Percentiles rank a stretch among this genome's conserved stretches.
These are phyloP conservation scores for Spinus pinus DNA, from an alignment of 2,797 vertebrate genomes.

Conservation along the genomic window DNA sequence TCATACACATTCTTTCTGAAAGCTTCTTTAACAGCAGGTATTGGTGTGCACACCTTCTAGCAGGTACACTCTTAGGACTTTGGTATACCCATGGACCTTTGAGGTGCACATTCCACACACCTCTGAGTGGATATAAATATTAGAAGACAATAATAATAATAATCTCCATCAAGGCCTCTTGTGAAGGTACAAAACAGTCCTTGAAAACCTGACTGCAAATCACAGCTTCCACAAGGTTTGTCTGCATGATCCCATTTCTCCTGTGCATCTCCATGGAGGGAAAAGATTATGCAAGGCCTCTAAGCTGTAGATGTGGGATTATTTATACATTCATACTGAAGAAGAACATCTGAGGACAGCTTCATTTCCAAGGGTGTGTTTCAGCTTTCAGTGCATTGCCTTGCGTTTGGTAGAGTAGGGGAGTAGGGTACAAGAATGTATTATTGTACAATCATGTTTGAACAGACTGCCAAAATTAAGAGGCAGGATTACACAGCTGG, in stretches of 20 bases:
- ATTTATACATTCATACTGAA: no score
- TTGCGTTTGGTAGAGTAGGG: rapidly evolving
- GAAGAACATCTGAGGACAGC: neutral
- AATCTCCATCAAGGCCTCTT: neutral
- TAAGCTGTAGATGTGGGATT: neutral
- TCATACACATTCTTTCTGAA: neutral
- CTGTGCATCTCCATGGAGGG: neutral
- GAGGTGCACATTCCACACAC: neutral
- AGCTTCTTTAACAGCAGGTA: neutral
- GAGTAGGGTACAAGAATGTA: no score
- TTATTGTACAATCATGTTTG: neutral
- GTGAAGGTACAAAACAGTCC: neutral
- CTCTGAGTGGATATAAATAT: neutral
- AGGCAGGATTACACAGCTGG: neutral
- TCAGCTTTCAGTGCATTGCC: neutral
- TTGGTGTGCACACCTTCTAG: rapidly evolving
- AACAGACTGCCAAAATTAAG: neutral
- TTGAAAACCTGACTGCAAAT: neutral
- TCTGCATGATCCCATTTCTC: neutral
- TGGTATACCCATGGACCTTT: neutral
- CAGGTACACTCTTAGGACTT: neutral
- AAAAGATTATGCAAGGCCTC: neutral
- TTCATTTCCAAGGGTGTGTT: neutral
- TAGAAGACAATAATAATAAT: neutral
- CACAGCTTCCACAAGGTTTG: neutral